Percentiles rank a stretch among this genome's conserved stretches.
Conservation (phyloP, 2,888 invertebrate species). For the Ophion slaviceki region DNA sequence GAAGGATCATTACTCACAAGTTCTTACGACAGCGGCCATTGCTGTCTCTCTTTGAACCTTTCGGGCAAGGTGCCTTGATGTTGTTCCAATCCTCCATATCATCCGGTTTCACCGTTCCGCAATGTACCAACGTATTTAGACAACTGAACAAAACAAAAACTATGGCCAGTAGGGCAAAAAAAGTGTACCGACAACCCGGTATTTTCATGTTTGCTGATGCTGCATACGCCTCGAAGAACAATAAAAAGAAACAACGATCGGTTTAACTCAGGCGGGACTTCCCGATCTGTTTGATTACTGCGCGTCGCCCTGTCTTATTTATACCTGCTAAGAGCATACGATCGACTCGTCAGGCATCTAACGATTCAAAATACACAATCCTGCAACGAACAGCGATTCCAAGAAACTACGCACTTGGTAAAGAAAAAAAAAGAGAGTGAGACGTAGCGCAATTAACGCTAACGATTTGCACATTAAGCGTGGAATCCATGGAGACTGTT, state of each 20-base stretch:
- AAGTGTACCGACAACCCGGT: not conserved
- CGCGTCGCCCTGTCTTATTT: conserved; percentile 4
- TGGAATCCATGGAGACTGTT: too few species aligned
- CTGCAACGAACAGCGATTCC: not conserved
- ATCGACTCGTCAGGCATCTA: not conserved
- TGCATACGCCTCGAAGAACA: not conserved
- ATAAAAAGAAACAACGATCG: not conserved
- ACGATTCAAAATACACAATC: not conserved
- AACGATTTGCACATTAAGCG: not conserved
- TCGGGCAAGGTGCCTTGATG: conserved; percentile 19
- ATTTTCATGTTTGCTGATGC: conserved; percentile 29
- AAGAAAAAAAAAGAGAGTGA: not conserved
- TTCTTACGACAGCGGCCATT: conserved; percentile 21
- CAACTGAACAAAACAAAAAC: not conserved
- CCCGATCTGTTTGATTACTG: not conserved
- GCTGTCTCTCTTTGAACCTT: conserved; percentile 1
- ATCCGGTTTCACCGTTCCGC: not conserved
- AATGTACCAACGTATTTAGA: not conserved
- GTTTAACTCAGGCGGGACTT: not conserved
- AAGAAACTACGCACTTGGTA: not conserved
- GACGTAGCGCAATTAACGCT: not conserved
- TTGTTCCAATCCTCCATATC: conserved; percentile 7
- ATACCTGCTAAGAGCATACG: conserved; percentile 1
- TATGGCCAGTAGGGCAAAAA: not conserved
- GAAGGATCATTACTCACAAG: not conserved